Base-by-base conservation (phyloP, 2,797 vertebrate species). In the Phrynocephalus vlangalii region DNA sequence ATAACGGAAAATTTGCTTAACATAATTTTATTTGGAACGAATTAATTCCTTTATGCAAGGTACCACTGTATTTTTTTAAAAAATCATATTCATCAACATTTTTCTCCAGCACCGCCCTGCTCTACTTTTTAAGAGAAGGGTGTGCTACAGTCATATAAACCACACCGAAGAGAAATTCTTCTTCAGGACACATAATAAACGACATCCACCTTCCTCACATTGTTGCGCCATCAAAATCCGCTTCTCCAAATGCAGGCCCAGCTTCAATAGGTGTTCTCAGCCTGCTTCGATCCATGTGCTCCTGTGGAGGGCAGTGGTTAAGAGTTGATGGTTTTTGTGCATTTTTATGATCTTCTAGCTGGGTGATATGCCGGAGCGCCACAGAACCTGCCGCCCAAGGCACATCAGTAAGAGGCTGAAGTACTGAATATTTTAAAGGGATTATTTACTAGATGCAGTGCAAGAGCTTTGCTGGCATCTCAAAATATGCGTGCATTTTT, bases 401-500 rank as follows among this genome's bases (percentile, higher is more conserved):
- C 80, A 13, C 10, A 87, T 63, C 63, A 67, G 26, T 33, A 28
- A 84, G 6, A 38, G 18, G 30, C 60, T 0, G 63, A 66, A 4
- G 72, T n/a, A 15, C 68, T 4, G 86, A 85, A 67, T n/a, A 76
- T 79, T 84, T 82, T 52, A 67, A 79, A 85, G 60, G 72, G 11
- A 72, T 83, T 72, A 77, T 73, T 77, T 85, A 81, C 33, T 86
- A 56, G 67, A 71, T 84, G 72, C 77, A 66, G 60, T 60, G 30
- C 22, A 72, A 86, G 50, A 30, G 30, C 28, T 20, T 22, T 56
- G 28, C 30, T 0, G 0, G 11, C 24, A 67, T 60, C 44, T 67
- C 0, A 50, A 56, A 85, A 84, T 87, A 63, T 38, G 33, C 48
- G 48, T 52, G 15, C 38, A n/a, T 52, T 18, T 15, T 63, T 63